Evolutionary conservation across 2,797 vertebrate species (phyloP).

Genomic region (Pangasius mekongensis): DNA sequence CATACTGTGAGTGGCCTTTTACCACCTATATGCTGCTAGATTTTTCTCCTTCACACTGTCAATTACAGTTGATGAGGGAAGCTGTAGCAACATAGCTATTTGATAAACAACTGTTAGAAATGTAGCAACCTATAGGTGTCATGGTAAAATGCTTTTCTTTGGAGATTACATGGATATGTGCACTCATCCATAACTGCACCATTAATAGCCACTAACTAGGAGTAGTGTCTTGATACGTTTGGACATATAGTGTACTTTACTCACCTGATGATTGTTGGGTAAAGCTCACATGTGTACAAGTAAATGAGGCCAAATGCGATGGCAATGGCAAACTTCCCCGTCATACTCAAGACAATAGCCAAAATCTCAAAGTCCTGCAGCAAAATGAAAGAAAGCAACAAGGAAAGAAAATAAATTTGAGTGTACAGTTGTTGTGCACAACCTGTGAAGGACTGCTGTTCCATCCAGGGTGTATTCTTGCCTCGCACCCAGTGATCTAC

Average conservation of each 20-base stretch:
- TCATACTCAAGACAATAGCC: conserved; percentile 80
- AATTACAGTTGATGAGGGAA: background rate
- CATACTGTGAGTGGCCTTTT: background rate
- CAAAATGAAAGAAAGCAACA: conserved; percentile 30
- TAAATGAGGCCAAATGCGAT: conserved; percentile 91
- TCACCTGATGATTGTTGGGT: conserved; percentile 90
- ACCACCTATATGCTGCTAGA: background rate
- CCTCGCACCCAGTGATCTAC: background rate
- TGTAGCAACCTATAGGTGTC: background rate
- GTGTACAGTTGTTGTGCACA: background rate
- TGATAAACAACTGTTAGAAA: background rate
- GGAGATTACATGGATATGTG: background rate
- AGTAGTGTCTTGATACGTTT: background rate
- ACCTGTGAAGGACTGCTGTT: background rate
- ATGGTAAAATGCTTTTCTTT: background rate
- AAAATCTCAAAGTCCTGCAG: conserved; percentile 72
- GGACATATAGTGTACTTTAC: background rate
- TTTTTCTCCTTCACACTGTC: background rate
- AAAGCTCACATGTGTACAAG: conserved; percentile 92
- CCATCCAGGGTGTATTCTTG: background rate
- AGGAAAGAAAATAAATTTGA: background rate
- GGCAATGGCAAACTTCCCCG: conserved; percentile 87
- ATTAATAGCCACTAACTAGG: background rate
- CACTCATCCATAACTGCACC: background rate
- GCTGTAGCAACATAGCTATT: background rate